Evolutionary conservation across 2,113 vertebrate genomes (phyloP), one percentile per base, ranked within the genome.

Genomic region (Tauraco erythrolophus): DNA sequence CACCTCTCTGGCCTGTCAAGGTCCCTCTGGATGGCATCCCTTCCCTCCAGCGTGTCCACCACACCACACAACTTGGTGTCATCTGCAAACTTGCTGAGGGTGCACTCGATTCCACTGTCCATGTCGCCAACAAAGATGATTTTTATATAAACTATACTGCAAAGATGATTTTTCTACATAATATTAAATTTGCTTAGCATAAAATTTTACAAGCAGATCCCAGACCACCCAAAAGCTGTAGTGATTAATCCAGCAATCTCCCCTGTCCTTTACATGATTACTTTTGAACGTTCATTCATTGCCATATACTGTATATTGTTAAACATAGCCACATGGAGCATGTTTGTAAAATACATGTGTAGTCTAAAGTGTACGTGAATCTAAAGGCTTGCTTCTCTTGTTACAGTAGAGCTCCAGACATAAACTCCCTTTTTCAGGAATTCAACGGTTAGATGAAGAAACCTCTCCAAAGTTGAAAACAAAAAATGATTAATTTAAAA

Each of bases 401-500:
- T 92, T 96, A 86, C 92, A 25, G 2, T 22, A 70, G 23, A 80
- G 35, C 31, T 81, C 92, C 82, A 88, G 43, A 86, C 58, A 86
- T 50, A 94, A 95, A 66, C 31, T 93, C 68, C 6, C 72, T 93
- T 45, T 76, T 89, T 80, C 39, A 53, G 58, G 9, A 57, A 33
- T 90, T 90, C 89, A 71, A 28, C 3, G 10, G 25, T 95, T 76
- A 94, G 68, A 92, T 74, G 76, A 65, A 92, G 92, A 88, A 91
- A 93, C 30, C 22, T 91, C 19, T 95, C 62, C 45, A 64, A 89
- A 41, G 35, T 22, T 92, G 74, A 95, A 94, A 96, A 60, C n/a
- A 71, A 89, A 77, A 27, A 53, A 71, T 50, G 53, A 91, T 89
- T 94, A 95, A 85, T 96, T 94, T 85, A 89, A 97, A 92, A 88